These are phyloP conservation scores for Pseudococcus jackbeardsleyi DNA, from an alignment of 2,888 invertebrate genomes.

Conservation along the genomic window DNA sequence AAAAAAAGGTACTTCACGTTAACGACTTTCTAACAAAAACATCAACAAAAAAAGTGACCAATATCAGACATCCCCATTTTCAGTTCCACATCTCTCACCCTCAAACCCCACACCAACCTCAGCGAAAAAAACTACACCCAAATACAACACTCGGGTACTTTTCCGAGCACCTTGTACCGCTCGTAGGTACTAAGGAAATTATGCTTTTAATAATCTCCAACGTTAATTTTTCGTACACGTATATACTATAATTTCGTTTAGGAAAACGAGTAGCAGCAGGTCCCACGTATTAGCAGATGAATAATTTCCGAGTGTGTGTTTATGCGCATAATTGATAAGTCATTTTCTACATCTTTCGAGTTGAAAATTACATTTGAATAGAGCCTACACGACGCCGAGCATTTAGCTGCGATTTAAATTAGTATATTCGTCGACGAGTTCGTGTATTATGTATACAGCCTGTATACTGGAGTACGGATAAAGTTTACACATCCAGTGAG, in stretches of 20 bases:
- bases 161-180: neutral
- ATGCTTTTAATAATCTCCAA: conserved; percentile 8
- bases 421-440: neutral
- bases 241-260: neutral
- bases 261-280: neutral
- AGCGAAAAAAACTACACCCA: too few relatives aligned
- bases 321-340: conserved; percentile 28
- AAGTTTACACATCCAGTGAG: neutral
- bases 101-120: too few relatives aligned
- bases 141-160: neutral
- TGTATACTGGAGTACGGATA: neutral
- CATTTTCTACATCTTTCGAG: conserved; percentile 19
- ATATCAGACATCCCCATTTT: too few relatives aligned
- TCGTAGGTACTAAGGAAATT: neutral
- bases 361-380: conserved; percentile 13
- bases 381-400: neutral
- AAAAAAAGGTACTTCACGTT: too few relatives aligned
- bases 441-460: neutral
- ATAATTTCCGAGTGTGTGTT: conserved; percentile 32
- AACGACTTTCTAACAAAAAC: too few relatives aligned
- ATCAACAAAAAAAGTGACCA: too few relatives aligned
- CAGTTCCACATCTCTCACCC: too few relatives aligned
- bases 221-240: conserved; percentile 22
- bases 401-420: conserved; percentile 15
- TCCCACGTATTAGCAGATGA: neutral